Evolutionary conservation across 2,113 vertebrate species (phyloP), one percentile per base, ranked within the genome.

Genomic region (Scomber scombrus): DNA sequence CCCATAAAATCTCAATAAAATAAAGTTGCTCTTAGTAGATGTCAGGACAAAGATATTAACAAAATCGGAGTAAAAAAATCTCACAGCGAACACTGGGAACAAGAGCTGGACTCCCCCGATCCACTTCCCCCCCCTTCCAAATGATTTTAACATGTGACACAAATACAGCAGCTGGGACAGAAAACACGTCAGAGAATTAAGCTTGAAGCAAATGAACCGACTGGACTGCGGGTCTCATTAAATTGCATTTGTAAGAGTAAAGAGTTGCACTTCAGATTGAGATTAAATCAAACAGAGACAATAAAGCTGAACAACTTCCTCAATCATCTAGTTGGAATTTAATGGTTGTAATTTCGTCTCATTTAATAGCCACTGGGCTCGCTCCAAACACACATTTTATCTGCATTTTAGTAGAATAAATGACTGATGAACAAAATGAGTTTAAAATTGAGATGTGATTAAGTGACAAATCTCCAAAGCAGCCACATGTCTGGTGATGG

Each of bases 1-100:
- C 84, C 87, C 79, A 90, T 93, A 91, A 88, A 92, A 94, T 94
- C 89, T 92, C 91, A 91, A 90, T 90, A 94, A 93, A 94, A 93
- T 92, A 93, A 93, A 93, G 77, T 91, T 85, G 81, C 85, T 91
- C 87, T 92, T 87, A 91, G 81, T 81, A 91, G 83, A 88, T 90
- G 79, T 87, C 80, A 92, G 80, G 91, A 93, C 88, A 89, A 91
- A 87, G 81, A 83, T 84, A 86, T 90, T 82, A 93, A 92, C 82
- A 89, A 88, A 88, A 80, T 82, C 43, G 19, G 69, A 89, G 86
- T 87, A 85, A 72, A 90, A 86, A 85, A 75, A 89, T 87, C 86
- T 93, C 92, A 92, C 89, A 93, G 91, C 91, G 92, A 94, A 93
- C 90, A 89, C 67, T 92, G 88, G 86, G 90, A 92, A 89, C 84